phyloP scores from a whole-genome alignment of 2,888 invertebrate species.

The Heterodera filipjevi region DNA sequence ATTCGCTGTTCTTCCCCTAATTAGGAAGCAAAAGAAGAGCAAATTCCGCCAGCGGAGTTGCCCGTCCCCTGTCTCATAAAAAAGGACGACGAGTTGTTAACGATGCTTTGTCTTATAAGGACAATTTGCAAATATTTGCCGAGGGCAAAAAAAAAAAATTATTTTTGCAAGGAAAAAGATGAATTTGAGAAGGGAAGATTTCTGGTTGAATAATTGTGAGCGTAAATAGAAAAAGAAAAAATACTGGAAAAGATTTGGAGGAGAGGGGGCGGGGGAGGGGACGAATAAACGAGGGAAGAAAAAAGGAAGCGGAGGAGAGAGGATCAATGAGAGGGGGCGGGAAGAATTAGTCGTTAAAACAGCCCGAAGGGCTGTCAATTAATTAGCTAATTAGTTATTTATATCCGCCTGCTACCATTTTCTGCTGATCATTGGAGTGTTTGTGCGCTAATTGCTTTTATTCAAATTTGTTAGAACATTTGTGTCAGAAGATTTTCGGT shows the following conservation, averaged over 20 bases:
- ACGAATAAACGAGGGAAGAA: background rate
- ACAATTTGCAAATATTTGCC: background rate
- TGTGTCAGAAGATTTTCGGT: too few relatives aligned
- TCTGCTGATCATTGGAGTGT: too few relatives aligned
- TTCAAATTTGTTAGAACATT: too few relatives aligned
- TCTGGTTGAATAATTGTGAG: background rate
- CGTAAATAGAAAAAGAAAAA: background rate
- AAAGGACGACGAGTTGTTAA: background rate
- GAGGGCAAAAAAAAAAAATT: background rate
- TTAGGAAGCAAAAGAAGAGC: background rate
- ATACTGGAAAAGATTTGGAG: background rate
- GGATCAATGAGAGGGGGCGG: background rate
- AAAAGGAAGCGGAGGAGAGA: background rate
- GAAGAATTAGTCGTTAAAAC: background rate
- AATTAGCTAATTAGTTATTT: too few relatives aligned
- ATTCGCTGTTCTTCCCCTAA: background rate
- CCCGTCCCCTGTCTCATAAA: background rate
- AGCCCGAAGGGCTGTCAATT: background rate
- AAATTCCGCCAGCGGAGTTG: background rate
- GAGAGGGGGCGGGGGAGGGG: background rate
- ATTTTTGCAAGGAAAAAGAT: background rate
- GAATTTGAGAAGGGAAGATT: background rate
- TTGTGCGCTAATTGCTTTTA: too few relatives aligned
- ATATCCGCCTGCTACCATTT: too few relatives aligned
- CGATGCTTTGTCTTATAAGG: conserved; percentile 5